Evolutionary conservation across 2,113 vertebrate genomes (phyloP), one percentile per base, ranked within the genome.

Genomic region (Microtus oregoni): DNA sequence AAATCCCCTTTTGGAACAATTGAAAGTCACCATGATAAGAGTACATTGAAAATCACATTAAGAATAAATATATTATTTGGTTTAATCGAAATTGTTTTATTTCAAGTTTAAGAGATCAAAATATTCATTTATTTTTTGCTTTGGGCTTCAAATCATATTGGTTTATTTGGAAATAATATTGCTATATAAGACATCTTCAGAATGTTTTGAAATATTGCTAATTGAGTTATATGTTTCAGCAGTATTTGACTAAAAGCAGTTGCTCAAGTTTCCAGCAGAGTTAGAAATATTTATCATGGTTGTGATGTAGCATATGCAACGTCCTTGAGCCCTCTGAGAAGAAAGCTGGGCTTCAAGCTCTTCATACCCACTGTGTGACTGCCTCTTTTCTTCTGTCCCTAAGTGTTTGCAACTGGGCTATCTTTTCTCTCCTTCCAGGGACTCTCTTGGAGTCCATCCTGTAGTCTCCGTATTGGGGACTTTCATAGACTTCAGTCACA

Each of bases 91-190:
- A 30, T 75, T 22, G 55, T 75, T 94, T 61, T 65, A 75, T 87
- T 93, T 96, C 85, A 85, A 14, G 6, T 52, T 89, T 83, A 86
- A 88, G 15, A 90, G 92, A 67, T 68, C 22, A 73, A 77, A 95
- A 82, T 68, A 47, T 7, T 92, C 44, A 55, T 44, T 85, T 89
- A 52, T 8, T 28, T 67, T 78, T 87, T 82, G 22, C 7, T 89
- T 92, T 85, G 4, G 9, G 67, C 87, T 88, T 77, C 17, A 70
- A 77, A 7, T 92, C n/a, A 86, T 87, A 58, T 58, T 55, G 14
- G 12, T 8, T 86, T 92, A 87, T 94, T 90, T 96, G 41, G 22
- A 82, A 96, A 86, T 88, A 78, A 89, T 83, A n/a, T 72, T 86
- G 30, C 47, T 81, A 1, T 7, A 5, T 55, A 30, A 94, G 41